phyloP scores from a whole-genome alignment of 2,113 vertebrate species.

The Larimichthys crocea region DNA sequence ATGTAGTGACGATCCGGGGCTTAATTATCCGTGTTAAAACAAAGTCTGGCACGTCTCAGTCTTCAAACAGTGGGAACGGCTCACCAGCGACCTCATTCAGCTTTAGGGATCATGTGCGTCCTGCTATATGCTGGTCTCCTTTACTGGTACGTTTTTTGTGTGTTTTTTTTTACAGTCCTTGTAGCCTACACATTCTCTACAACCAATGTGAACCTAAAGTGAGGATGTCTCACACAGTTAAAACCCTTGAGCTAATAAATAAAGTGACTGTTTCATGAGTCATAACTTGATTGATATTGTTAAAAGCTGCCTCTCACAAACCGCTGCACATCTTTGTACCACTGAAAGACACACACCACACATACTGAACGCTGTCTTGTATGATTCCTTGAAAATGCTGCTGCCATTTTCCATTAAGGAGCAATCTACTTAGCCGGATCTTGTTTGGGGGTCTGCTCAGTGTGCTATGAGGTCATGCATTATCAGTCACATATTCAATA shows the following conservation, averaged over 20 bases:
- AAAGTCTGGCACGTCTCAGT: conserved; percentile 80
- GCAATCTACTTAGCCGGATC: conserved; percentile 69
- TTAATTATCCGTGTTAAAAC: conserved; percentile 90
- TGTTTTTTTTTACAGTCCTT: not conserved
- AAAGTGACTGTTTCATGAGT: not conserved
- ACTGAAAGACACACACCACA: not conserved
- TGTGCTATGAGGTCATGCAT: conserved; percentile 60
- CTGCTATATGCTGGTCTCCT: conserved; percentile 93
- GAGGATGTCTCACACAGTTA: not conserved
- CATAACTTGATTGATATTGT: not conserved
- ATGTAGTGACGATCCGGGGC: conserved; percentile 91
- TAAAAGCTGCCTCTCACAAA: not conserved
- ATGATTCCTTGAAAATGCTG: conserved; percentile 49
- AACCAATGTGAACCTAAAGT: not conserved
- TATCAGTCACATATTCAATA: conserved; percentile 57
- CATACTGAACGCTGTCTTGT: not conserved
- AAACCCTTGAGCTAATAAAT: not conserved
- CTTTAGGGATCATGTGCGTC: conserved; percentile 97
- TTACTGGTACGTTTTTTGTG: conserved; percentile 89
- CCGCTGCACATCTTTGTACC: not conserved
- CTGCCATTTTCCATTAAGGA: conserved; percentile 56
- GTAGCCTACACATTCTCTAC: not conserved
- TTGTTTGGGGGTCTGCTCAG: conserved; percentile 66
- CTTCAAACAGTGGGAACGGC: conserved; percentile 91
- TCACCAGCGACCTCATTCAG: conserved; percentile 94